Percentiles rank a stretch among this genome's conserved stretches.
Conservation (phyloP, 2,797 vertebrate species). For the Molothrus ater region DNA sequence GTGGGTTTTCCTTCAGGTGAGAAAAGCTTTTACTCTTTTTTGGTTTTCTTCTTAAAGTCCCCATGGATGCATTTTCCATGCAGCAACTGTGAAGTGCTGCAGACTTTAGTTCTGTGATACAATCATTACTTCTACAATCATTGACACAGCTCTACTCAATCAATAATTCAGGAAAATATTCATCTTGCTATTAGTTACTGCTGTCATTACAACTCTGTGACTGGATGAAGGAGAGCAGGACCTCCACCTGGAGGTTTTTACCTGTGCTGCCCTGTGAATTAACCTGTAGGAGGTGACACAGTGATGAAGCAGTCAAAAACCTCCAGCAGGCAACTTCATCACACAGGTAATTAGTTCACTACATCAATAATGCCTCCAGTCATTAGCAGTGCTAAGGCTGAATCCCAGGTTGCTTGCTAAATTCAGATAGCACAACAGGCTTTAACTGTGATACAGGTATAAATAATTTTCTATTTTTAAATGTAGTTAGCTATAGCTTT, state of each 20-base stretch:
- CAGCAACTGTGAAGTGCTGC: background rate
- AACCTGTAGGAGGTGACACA: conserved; percentile 14
- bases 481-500: background rate
- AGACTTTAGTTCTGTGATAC: background rate
- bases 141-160: background rate
- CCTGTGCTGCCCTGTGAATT: background rate
- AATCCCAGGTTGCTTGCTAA: conserved; percentile 26
- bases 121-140: background rate
- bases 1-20: background rate
- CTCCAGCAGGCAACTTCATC: conserved; percentile 39
- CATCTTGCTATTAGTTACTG: background rate
- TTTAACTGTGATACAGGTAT: background rate
- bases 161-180: conserved; percentile 12
- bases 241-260: background rate
- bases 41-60: background rate
- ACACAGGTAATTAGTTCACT: background rate
- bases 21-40: background rate
- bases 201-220: background rate
- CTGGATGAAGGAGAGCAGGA: background rate
- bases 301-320: conserved; percentile 12
- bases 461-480: conserved; percentile 54
- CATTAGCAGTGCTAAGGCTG: background rate
- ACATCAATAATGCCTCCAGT: conserved; percentile 2
- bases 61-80: background rate
- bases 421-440: conserved; percentile 29